phyloP scores from a whole-genome alignment of 53 echinoderm and acorn worm genomes.

The Temnopleurus reevesii region DNA sequence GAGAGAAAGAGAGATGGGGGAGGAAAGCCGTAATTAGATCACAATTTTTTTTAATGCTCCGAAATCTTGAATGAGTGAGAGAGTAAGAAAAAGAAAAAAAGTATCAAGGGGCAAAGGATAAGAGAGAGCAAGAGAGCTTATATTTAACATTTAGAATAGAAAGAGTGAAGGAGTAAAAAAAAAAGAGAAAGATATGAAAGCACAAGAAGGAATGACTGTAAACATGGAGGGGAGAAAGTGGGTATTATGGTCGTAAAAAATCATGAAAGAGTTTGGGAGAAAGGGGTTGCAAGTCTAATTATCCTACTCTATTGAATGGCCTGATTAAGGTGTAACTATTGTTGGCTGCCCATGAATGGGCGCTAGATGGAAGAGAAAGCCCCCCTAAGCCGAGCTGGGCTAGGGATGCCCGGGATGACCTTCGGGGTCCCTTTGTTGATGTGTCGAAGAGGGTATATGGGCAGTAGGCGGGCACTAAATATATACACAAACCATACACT shows the following conservation, averaged over 20 bases:
- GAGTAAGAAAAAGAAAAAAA: neutral
- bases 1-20: neutral
- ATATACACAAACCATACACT: slow-evolving; percentile 51
- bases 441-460: slow-evolving; percentile 28
- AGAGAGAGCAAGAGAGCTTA: too few species aligned
- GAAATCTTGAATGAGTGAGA: neutral
- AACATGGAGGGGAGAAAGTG: neutral
- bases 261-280: neutral
- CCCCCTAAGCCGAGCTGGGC: slow-evolving; percentile 39
- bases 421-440: slow-evolving; percentile 58
- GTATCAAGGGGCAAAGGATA: neutral
- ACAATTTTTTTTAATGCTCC: too few species aligned
- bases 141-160: neutral
- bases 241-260: neutral
- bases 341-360: slow-evolving; percentile 36
- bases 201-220: neutral
- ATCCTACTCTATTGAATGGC: neutral
- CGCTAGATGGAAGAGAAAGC: neutral
- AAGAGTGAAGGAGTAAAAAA: neutral
- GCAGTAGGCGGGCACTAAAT: slow-evolving; percentile 47
- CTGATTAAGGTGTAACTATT: slow-evolving; percentile 51
- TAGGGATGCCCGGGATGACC: slow-evolving; percentile 52
- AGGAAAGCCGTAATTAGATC: too few species aligned
- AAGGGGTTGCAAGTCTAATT: slow-evolving; percentile 33
- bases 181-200: too few species aligned